Conservation (phyloP, 1,140 invertebrate genomes). For the Hypsibius dujardini region DNA sequence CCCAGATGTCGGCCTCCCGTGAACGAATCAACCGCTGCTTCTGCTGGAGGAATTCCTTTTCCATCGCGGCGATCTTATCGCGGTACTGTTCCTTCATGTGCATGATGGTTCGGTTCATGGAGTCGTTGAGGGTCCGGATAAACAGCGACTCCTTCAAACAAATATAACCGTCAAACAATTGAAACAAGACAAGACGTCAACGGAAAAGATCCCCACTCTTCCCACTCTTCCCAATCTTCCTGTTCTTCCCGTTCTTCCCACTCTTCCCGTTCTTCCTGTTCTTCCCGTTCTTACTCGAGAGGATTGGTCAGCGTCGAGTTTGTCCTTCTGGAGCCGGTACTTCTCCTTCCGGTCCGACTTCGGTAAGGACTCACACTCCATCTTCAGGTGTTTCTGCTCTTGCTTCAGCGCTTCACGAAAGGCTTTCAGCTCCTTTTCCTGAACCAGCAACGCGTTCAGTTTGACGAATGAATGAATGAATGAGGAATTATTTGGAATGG, state of each 20-base stretch:
- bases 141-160: slow-evolving; percentile 54
- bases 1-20: slow-evolving; percentile 83
- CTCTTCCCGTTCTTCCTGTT: background rate
- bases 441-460: slow-evolving; percentile 19
- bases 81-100: slow-evolving; percentile 72
- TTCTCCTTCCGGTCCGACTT: slow-evolving; percentile 78
- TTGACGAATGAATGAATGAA: background rate
- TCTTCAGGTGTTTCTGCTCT: slow-evolving; percentile 74
- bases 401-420: slow-evolving; percentile 83
- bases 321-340: slow-evolving; percentile 59
- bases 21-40: slow-evolving; percentile 62
- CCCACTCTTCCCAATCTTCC: background rate
- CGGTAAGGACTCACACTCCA: slow-evolving; percentile 76
- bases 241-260: background rate
- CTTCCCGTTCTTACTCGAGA: slow-evolving; percentile 42
- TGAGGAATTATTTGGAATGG: slow-evolving; percentile 8
- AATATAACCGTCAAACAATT: no score
- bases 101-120: slow-evolving; percentile 58
- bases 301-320: slow-evolving; percentile 67
- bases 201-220: no score
- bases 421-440: slow-evolving; percentile 71
- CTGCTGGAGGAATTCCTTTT: slow-evolving; percentile 86
- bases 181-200: no score
- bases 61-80: slow-evolving; percentile 78
- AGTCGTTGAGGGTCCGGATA: slow-evolving; percentile 67